Percentiles rank a stretch among this genome's conserved stretches.
phyloP scores from a whole-genome alignment of 2,113 vertebrate genomes.

The Indicator maculatus region DNA sequence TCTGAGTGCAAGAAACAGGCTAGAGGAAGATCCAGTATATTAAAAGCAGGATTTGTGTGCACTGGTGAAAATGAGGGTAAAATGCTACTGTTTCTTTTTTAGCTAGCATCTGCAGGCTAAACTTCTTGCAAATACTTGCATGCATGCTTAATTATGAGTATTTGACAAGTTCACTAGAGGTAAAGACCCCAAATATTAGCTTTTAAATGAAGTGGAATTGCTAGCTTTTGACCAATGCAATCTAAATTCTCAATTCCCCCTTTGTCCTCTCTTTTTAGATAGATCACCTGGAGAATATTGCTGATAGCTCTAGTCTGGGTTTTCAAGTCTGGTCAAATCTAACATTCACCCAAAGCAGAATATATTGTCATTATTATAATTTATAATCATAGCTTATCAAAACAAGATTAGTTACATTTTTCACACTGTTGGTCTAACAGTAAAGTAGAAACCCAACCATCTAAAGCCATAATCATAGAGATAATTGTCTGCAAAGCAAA shows the following conservation, averaged over 20 bases:
- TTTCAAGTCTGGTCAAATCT: background rate
- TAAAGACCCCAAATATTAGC: background rate
- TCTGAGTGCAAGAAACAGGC: background rate
- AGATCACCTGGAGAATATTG: background rate
- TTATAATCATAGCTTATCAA: background rate
- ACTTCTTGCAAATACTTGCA: background rate
- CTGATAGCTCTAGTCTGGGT: background rate
- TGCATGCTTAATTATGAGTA: background rate
- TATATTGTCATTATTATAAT: background rate
- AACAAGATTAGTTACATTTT: background rate
- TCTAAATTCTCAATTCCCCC: background rate
- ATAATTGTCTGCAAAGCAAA: slow-evolving; percentile 2
- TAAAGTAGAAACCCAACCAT: slow-evolving; percentile 16
- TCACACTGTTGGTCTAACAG: background rate
- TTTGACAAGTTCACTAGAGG: background rate
- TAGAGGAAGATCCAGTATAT: background rate
- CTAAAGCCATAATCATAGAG: slow-evolving; percentile 7
- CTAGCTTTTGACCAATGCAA: background rate
- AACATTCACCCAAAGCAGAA: background rate
- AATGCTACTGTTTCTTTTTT: background rate
- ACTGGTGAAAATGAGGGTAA: background rate
- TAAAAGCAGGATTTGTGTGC: background rate
- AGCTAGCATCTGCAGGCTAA: background rate
- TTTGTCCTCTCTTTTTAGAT: background rate
- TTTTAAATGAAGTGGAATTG: background rate